Percentiles rank a stretch among this genome's conserved stretches.
These are phyloP conservation scores for Gymnorhina tibicen DNA, from an alignment of 2,113 vertebrate genomes.

Conservation along the genomic window DNA sequence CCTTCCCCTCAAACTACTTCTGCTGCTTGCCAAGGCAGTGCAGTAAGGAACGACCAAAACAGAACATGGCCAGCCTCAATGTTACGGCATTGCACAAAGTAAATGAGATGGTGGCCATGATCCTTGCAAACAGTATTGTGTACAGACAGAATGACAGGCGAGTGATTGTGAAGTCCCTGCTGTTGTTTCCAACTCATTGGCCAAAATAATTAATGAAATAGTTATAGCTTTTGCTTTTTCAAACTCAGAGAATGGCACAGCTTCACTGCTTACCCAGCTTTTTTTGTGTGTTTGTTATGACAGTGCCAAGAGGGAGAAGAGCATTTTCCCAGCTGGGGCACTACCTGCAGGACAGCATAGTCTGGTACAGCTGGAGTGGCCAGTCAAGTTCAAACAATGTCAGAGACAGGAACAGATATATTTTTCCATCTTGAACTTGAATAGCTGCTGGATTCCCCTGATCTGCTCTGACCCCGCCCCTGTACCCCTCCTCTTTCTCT, in stretches of 20 bases:
- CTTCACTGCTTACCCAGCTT: neutral
- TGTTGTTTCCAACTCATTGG: neutral
- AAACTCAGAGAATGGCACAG: neutral
- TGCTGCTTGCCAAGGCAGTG: neutral
- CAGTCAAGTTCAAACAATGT: neutral
- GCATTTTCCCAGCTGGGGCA: neutral
- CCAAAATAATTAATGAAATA: neutral
- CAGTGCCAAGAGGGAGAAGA: neutral
- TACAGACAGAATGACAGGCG: neutral
- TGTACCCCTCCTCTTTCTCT: neutral
- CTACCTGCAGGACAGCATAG: neutral
- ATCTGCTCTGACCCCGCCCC: neutral
- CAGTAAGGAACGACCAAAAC: neutral
- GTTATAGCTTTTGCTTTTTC: neutral
- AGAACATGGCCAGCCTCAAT: neutral
- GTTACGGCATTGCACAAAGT: neutral
- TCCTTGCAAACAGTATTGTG: neutral
- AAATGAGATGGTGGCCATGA: neutral
- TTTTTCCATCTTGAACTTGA: neutral
- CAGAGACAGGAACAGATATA: neutral
- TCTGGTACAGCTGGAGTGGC: neutral
- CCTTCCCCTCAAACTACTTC: neutral
- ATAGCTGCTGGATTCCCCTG: neutral
- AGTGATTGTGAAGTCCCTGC: neutral
- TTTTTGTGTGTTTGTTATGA: neutral